Percentiles rank a stretch among this genome's conserved stretches.
These are phyloP conservation scores for Pagetopsis macropterus DNA, from an alignment of 2,797 vertebrate genomes.

Conservation along the genomic window DNA sequence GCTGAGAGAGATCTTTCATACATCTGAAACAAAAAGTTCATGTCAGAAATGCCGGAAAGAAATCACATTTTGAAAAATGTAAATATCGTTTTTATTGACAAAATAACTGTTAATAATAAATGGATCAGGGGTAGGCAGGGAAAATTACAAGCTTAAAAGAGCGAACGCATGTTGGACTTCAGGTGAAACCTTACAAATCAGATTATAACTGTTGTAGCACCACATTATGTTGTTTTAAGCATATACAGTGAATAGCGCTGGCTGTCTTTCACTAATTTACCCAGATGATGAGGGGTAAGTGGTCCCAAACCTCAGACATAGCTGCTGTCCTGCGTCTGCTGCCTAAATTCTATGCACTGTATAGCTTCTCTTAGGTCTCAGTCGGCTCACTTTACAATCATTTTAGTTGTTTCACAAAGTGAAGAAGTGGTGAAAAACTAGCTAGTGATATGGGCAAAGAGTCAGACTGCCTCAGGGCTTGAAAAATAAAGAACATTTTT, in stretches of 20 bases:
- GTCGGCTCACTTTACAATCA: slow-evolving; percentile 44
- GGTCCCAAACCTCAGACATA: slow-evolving; percentile 58
- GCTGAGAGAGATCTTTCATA: neutral
- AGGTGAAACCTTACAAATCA: too few species aligned
- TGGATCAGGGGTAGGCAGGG: neutral
- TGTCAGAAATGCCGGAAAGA: neutral
- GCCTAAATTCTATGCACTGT: slow-evolving; percentile 50
- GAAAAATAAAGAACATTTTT: slow-evolving; percentile 57
- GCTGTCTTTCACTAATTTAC: slow-evolving; percentile 34
- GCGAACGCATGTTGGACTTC: neutral
- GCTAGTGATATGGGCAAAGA: slow-evolving; percentile 40
- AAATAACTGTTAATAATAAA: neutral
- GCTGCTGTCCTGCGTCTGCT: slow-evolving; percentile 57
- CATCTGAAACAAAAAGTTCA: slow-evolving; percentile 1
- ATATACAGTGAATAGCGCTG: slow-evolving; percentile 18
- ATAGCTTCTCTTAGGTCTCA: slow-evolving; percentile 34
- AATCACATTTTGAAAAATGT: neutral
- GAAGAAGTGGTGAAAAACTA: slow-evolving; percentile 34
- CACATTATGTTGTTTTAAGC: slow-evolving; percentile 30
- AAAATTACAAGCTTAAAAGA: neutral
- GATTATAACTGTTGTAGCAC: neutral
- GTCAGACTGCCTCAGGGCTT: slow-evolving; percentile 46
- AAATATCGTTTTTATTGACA: neutral
- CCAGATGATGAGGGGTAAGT: slow-evolving; percentile 48
- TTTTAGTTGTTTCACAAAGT: slow-evolving; percentile 59